phyloP scores from a whole-genome alignment of 2,888 invertebrate species.

The Augochlorella aurata region DNA sequence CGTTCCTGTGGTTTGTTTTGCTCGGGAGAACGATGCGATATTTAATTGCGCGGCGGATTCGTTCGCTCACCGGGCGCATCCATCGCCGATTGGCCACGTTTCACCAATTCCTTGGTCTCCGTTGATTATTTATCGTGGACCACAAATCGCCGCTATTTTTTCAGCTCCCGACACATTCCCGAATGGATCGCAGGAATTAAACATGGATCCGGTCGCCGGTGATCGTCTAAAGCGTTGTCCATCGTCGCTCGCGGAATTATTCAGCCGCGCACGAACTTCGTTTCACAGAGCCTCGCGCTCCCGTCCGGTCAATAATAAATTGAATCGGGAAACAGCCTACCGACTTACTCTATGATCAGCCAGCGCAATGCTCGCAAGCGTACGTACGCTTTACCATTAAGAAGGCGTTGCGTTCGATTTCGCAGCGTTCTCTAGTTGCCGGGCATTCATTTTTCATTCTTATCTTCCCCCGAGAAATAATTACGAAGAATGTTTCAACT shows the following conservation, averaged over 20 bases:
- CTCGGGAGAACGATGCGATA: constrained; percentile 31
- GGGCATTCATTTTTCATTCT: no score
- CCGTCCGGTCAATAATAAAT: background rate
- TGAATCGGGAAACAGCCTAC: background rate
- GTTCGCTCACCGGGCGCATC: constrained; percentile 11
- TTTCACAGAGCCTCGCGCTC: background rate
- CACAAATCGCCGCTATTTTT: background rate
- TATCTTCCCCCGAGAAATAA: background rate
- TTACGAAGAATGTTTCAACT: background rate
- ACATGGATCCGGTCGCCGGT: background rate
- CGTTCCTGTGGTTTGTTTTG: constrained; percentile 20
- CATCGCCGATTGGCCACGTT: constrained; percentile 22
- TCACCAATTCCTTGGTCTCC: constrained; percentile 26
- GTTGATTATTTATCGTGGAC: constrained; percentile 20
- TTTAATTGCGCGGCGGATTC: constrained; percentile 25
- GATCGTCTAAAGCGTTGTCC: constrained; percentile 5
- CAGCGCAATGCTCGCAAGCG: background rate
- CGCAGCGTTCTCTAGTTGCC: background rate
- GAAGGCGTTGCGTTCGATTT: background rate
- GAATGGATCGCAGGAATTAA: background rate
- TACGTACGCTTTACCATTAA: background rate
- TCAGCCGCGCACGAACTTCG: constrained; percentile 7
- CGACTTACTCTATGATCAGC: background rate
- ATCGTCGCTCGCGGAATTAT: constrained; percentile 14
- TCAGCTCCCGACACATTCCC: background rate